Base-by-base conservation (phyloP, 37 sponge, comb jelly and placozoan species). In the Haliclona indistincta region DNA sequence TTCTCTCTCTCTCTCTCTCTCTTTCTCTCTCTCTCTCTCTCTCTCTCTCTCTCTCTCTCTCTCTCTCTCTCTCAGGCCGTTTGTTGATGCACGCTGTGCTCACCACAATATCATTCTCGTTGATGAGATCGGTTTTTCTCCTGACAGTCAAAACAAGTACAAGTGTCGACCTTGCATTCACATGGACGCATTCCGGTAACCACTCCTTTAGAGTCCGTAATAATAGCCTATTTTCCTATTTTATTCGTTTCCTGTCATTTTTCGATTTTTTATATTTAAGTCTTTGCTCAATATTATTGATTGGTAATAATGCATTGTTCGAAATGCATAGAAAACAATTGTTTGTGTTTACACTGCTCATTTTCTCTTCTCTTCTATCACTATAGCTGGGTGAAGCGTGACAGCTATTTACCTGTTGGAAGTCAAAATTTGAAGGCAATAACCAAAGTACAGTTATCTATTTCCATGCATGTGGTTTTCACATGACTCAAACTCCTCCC, bases 351-450 rank as follows among this genome's bases (percentile, higher is more conserved):
- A 19, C 15, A 8, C 33, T 19, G 8, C 63, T 61, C 63, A 19
- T 29, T 61, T 19, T 61, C 63, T 10, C 40, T 20, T 66, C 39
- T 66, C 54, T 38, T 53, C 19, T 56, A 28, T 58, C 6, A 20
- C 38, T 64, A 51, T 63, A 80, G 94, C 13, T 98, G 99, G 99
- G 99, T 98, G 29, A 95, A 95, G 75, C 58, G 99, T 60, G 99
- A 98, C 85, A 95, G 96, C 62, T 98, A 98, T 73, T 83, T 98
- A 2, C 99, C 99, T 54, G 94, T 98, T 6, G 99, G 99, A 15
- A 93, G 94, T 32, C 99, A 98, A 77, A 90, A 95, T 74, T 89
- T 98, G 63, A 98, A 98, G 67, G 99, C 99, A 29, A 81, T 91
- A 22, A 90, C 97, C 10, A 94, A 80, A 62, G 86, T n/a, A n/a